These are phyloP conservation scores for Onthophagus sagittarius DNA, from an alignment of 2,888 invertebrate species.

Conservation along the genomic window DNA sequence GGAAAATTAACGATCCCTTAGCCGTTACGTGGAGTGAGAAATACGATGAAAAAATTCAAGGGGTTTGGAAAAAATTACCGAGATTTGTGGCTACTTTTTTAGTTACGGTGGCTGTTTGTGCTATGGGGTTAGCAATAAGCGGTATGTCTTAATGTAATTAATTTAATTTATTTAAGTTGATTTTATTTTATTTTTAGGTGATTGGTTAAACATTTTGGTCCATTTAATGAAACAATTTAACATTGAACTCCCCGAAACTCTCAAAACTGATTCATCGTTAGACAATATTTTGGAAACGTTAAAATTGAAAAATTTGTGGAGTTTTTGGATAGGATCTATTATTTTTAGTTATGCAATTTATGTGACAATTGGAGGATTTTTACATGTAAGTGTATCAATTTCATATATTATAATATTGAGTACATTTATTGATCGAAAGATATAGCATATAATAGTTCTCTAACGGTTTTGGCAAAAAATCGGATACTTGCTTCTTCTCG, in stretches of 20 bases:
- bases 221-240: constrained; percentile 57
- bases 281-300: constrained; percentile 48
- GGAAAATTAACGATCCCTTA: constrained; percentile 48
- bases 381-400: constrained; percentile 55
- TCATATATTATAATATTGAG: no score
- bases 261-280: constrained; percentile 39
- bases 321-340: constrained; percentile 52
- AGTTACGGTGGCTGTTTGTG: constrained; percentile 59
- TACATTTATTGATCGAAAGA: no score
- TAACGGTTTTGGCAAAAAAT: no score
- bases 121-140: constrained; percentile 60
- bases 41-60: constrained; percentile 53
- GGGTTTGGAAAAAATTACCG: constrained; percentile 56
- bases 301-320: constrained; percentile 52
- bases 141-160: constrained; percentile 54
- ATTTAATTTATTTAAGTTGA: neutral
- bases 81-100: constrained; percentile 54
- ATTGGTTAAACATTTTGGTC: constrained; percentile 64
- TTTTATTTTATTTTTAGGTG: constrained; percentile 48
- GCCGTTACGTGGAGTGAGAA: constrained; percentile 60
- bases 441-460: no score
- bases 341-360: constrained; percentile 58
- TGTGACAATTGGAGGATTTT: constrained; percentile 62
- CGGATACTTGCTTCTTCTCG: no score
- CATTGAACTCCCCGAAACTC: constrained; percentile 27